phyloP scores from a whole-genome alignment of 1,140 invertebrate genomes.

The Globodera rostochiensis region DNA sequence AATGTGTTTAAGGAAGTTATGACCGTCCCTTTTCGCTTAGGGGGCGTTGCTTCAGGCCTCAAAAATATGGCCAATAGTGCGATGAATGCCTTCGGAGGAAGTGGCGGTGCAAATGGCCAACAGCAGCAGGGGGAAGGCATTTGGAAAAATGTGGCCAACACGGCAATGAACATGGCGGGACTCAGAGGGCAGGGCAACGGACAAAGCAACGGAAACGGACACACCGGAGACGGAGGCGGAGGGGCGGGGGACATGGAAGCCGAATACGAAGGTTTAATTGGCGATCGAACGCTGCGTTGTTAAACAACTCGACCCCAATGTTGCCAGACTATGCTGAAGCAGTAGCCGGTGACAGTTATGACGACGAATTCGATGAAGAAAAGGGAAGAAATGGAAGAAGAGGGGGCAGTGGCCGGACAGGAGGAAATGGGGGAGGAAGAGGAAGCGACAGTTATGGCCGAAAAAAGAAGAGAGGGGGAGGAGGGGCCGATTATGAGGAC shows the following conservation, averaged over 20 bases:
- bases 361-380: neutral
- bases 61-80: neutral
- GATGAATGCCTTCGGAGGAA: neutral
- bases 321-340: neutral
- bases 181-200: neutral
- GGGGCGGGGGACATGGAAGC: neutral
- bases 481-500: neutral
- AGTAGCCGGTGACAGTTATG: neutral
- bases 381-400: neutral
- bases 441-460: no score
- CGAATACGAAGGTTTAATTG: neutral
- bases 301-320: no score
- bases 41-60: neutral
- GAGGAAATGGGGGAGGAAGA: neutral
- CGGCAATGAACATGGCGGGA: neutral
- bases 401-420: neutral
- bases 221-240: neutral
- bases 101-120: neutral
- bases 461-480: no score
- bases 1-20: no score
- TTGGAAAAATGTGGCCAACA: neutral
- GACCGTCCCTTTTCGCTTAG: neutral
- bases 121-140: neutral
- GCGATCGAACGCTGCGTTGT: no score
- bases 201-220: neutral